Conservation (phyloP, 2,797 vertebrate genomes). For the Chelmon rostratus region DNA sequence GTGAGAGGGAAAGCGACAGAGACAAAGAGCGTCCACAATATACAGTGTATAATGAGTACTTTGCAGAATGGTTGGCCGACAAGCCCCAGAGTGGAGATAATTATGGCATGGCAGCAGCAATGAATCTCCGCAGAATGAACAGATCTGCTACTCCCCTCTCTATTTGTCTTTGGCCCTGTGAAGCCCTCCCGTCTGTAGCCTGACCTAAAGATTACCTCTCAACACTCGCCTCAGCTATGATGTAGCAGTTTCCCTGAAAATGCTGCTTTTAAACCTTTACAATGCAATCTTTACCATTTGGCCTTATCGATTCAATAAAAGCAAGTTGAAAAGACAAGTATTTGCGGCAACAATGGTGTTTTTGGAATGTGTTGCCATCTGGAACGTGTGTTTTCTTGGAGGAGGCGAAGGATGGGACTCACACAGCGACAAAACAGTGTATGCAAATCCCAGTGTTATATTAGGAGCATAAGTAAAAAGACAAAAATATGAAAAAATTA, state of each 20-base stretch:
- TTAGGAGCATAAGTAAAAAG: background rate
- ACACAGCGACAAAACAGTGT: background rate
- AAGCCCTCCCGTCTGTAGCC: slow-evolving; percentile 27
- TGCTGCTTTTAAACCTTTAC: background rate
- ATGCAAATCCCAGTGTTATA: background rate
- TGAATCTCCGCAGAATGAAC: slow-evolving; percentile 57
- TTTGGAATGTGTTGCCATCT: background rate
- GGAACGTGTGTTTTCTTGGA: background rate
- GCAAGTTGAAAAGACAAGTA: background rate
- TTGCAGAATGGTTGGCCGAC: slow-evolving; percentile 58
- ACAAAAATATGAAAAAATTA: background rate
- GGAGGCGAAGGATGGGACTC: background rate
- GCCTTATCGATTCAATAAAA: slow-evolving; percentile 21
- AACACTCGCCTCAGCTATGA: background rate
- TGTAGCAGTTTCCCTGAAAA: slow-evolving; percentile 11
- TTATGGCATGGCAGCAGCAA: slow-evolving; percentile 59
- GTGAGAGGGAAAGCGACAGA: slow-evolving; percentile 29
- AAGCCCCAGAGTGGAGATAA: slow-evolving; percentile 63
- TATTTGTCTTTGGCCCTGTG: slow-evolving; percentile 52
- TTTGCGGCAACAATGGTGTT: background rate
- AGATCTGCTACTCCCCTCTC: slow-evolving; percentile 44
- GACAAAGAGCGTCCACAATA: slow-evolving; percentile 43
- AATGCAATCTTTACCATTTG: slow-evolving; percentile 15
- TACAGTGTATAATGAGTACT: slow-evolving; percentile 62
- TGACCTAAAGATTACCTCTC: slow-evolving; percentile 45